A percentile compares a stretch with the other conserved stretches of the same genome.
Evolutionary conservation across 2,888 invertebrate species (phyloP).

Genomic region (Chymomyza fuscimana): DNA sequence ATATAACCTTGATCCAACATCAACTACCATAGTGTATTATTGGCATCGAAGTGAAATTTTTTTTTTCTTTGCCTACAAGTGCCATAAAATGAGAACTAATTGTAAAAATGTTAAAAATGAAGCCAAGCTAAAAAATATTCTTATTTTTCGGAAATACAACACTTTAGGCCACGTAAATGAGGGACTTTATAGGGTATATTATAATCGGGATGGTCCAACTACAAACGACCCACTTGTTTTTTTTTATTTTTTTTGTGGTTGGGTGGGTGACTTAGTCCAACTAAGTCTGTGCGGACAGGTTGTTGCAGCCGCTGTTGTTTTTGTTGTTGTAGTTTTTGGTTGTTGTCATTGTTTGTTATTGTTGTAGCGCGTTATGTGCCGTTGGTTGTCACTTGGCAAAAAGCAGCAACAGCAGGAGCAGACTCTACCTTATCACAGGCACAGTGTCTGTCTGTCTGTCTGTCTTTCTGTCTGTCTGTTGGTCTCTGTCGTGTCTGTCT

Average conservation of each 20-base stretch:
- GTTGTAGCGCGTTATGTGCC: constrained; percentile 14
- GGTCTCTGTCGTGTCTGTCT: constrained; percentile 11
- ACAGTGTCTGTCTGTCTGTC: background rate
- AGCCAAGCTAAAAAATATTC: too few relatives aligned
- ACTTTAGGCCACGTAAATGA: too few relatives aligned
- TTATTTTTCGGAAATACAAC: too few relatives aligned
- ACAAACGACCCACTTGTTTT: too few relatives aligned
- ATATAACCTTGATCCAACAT: too few relatives aligned
- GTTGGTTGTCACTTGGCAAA: constrained; percentile 34
- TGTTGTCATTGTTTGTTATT: constrained; percentile 28
- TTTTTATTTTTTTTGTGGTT: constrained; percentile 8
- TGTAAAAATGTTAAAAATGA: too few relatives aligned
- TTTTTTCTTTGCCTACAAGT: too few relatives aligned
- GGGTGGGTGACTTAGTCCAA: constrained; percentile 60
- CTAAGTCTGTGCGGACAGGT: constrained; percentile 50
- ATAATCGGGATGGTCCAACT: too few relatives aligned
- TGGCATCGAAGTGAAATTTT: too few relatives aligned
- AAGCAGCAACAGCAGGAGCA: background rate
- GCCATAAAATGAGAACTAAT: too few relatives aligned
- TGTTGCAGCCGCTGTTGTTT: constrained; percentile 19
- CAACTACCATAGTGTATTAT: too few relatives aligned
- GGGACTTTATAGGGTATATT: too few relatives aligned
- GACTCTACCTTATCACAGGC: constrained; percentile 11
- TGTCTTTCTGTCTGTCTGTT: background rate
- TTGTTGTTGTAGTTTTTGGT: background rate